These are phyloP conservation scores for Misgurnus anguillicaudatus DNA, from an alignment of 2,113 vertebrate species.

Conservation along the genomic window DNA sequence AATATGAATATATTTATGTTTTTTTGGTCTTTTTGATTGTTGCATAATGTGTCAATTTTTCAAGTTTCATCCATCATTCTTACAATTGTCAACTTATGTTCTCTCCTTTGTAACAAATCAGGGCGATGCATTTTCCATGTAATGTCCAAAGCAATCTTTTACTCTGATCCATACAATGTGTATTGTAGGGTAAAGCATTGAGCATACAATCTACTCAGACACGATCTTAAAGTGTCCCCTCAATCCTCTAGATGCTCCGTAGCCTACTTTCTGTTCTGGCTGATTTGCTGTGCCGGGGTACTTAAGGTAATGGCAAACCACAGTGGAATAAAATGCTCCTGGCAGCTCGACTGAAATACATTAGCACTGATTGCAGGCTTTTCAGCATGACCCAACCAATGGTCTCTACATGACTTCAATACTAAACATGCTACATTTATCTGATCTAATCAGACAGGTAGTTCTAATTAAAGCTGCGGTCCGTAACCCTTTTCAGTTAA, in stretches of 20 bases:
- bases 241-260: slow-evolving; percentile 28
- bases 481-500: too few species aligned
- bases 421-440: slow-evolving; percentile 30
- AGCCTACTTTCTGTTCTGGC: slow-evolving; percentile 41
- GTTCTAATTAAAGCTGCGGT: slow-evolving; percentile 30
- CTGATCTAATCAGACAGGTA: slow-evolving; percentile 41
- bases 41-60: background rate
- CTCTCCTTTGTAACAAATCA: background rate
- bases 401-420: slow-evolving; percentile 43
- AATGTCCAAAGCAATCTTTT: background rate
- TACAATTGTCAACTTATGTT: background rate
- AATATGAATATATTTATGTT: background rate
- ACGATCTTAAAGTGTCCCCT: slow-evolving; percentile 23
- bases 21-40: background rate
- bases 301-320: slow-evolving; percentile 63
- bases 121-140: background rate
- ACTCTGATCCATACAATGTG: background rate
- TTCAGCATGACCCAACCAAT: slow-evolving; percentile 42
- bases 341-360: slow-evolving; percentile 45
- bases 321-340: slow-evolving; percentile 57
- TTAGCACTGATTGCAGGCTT: slow-evolving; percentile 53
- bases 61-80: background rate
- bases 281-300: slow-evolving; percentile 55
- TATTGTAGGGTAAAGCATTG: slow-evolving; percentile 18
- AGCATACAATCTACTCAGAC: slow-evolving; percentile 39